Evolutionary conservation across 2,113 vertebrate genomes (phyloP).

Genomic region (Terrapene triunguis): DNA sequence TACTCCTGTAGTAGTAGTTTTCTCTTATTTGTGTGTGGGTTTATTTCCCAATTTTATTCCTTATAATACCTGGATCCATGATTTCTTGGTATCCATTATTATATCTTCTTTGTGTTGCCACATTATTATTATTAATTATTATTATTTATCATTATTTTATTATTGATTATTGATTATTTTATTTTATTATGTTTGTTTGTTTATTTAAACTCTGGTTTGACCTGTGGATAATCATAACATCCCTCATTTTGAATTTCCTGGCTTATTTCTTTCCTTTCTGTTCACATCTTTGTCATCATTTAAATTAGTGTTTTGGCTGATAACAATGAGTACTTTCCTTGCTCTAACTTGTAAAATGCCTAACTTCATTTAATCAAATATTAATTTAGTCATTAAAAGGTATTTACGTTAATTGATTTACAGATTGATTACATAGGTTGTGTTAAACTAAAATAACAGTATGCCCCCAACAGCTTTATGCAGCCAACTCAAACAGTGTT

Average conservation of each 20-base stretch:
- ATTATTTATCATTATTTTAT: background rate
- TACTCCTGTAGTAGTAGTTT: background rate
- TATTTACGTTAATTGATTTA: slow-evolving; percentile 5
- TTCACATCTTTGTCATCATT: background rate
- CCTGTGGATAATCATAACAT: rapidly evolving
- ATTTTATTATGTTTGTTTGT: background rate
- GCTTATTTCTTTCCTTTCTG: background rate
- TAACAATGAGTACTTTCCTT: slow-evolving; percentile 4
- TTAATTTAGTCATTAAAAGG: slow-evolving; percentile 19
- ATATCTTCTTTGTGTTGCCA: background rate
- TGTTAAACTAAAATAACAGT: background rate
- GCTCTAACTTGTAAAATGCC: slow-evolving; percentile 29
- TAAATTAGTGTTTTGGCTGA: slow-evolving; percentile 10
- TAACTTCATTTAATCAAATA: slow-evolving; percentile 45
- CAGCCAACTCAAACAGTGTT: slow-evolving; percentile 38
- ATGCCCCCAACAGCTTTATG: background rate
- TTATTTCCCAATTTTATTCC: background rate
- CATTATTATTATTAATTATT: rapidly evolving
- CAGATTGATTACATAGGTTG: slow-evolving; percentile 28
- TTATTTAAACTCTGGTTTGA: rapidly evolving
- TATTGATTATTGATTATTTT: rapidly evolving
- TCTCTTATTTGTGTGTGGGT: background rate
- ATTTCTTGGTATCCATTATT: background rate
- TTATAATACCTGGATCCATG: background rate
- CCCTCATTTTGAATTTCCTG: background rate